Percentiles rank a stretch among this genome's conserved stretches.
These are phyloP conservation scores for Lissocephala sabroskyi DNA, from an alignment of 2,888 invertebrate genomes.

Conservation along the genomic window DNA sequence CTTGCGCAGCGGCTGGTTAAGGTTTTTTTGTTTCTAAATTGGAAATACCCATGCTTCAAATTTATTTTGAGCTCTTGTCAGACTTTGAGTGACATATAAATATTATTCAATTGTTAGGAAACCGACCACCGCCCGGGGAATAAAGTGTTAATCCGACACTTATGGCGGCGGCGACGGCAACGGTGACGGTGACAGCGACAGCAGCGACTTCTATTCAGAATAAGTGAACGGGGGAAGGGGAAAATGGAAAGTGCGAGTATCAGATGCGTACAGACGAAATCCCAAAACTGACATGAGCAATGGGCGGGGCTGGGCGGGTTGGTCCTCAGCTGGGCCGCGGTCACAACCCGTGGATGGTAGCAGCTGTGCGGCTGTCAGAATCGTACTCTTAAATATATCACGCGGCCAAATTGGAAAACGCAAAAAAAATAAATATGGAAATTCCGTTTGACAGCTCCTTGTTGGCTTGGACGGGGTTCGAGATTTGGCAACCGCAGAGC, in stretches of 20 bases:
- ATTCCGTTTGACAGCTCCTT: conserved; percentile 1
- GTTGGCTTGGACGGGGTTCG: neutral
- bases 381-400: conserved; percentile 27
- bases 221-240: too few species aligned
- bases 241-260: conserved; percentile 3
- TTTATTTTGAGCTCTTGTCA: conserved; percentile 10
- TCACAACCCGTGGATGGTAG: conserved; percentile 13
- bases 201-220: conserved; percentile 13
- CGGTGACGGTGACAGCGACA: conserved; percentile 18
- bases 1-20: too few species aligned
- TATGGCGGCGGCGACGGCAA: conserved; percentile 18
- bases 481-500: neutral
- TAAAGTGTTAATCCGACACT: conserved; percentile 33
- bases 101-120: conserved; percentile 25
- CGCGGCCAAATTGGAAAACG: conserved; percentile 14
- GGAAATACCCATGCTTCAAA: too few species aligned
- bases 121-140: conserved; percentile 2
- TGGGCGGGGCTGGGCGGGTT: too few species aligned
- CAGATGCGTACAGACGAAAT: neutral
- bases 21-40: too few species aligned
- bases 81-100: conserved; percentile 24
- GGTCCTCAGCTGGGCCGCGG: neutral
- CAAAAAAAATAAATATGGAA: conserved; percentile 10
- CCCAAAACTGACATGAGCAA: neutral
- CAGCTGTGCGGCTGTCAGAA: conserved; percentile 35